Conservation (phyloP, 2,113 vertebrate species). For the Sigmodon hispidus region DNA sequence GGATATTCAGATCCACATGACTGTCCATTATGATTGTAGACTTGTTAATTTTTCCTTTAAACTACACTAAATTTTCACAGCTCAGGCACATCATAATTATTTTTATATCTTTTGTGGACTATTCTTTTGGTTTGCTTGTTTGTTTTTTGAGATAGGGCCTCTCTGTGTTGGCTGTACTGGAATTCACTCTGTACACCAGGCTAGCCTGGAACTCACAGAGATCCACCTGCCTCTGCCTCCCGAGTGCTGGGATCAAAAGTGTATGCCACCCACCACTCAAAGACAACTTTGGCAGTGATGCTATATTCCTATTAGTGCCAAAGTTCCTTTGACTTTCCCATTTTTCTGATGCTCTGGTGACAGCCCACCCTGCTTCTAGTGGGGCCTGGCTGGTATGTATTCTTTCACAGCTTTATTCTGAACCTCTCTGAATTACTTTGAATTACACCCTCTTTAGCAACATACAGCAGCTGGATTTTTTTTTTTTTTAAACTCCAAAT, state of each 20-base stretch:
- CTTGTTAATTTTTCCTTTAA: conserved; percentile 27
- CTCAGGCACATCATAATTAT: neutral
- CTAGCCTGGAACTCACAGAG: neutral
- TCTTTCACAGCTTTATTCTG: neutral
- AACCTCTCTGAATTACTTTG: neutral
- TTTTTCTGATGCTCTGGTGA: neutral
- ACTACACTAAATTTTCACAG: neutral
- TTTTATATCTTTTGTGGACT: conserved; percentile 1
- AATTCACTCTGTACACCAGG: neutral
- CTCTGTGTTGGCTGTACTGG: neutral
- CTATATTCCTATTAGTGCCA: neutral
- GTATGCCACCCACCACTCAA: neutral
- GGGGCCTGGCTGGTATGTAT: neutral
- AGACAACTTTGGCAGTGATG: neutral
- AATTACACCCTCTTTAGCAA: neutral
- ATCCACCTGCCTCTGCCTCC: neutral
- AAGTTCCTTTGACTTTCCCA: neutral
- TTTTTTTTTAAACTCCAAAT: neutral
- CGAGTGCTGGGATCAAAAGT: neutral
- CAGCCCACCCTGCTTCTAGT: neutral
- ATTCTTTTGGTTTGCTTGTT: neutral
- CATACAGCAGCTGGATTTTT: neutral
- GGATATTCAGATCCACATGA: neutral
- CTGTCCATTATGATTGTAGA: neutral
- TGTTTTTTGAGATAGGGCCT: neutral